Base-by-base conservation (phyloP, 2,113 vertebrate species). In the Dasyurus viverrinus region DNA sequence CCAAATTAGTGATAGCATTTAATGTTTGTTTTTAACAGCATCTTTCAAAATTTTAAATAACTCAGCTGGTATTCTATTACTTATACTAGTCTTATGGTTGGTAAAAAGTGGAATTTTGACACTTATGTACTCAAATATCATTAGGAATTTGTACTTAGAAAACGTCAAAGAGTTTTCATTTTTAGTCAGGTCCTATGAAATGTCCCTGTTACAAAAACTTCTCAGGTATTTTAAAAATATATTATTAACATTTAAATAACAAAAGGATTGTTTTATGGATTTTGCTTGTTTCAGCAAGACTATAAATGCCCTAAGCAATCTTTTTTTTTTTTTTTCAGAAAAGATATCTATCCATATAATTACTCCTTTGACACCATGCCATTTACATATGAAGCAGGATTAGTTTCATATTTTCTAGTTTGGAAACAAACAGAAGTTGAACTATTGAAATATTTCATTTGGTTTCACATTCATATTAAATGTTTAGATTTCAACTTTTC, bases 401-500 rank as follows among this genome's bases (percentile, higher is more conserved):
- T 10, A 90, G 54, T 93, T 94, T 91, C 19, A 47, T 93, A 68
- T 53, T 89, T 94, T 97, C 48, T 26, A 55, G 89, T 54, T 94
- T n/a, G 57, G 54, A 23, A 91, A 25, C 42, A 94, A 90, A 92
- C 50, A 93, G 90, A 53, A 94, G 48, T 55, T 91, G 90, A 93
- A 24, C 19, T 26, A 68, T 16, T 90, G 57, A 90, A 90, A 54
- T 89, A 0, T 24, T 95, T 91, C 68, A 91, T 92, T 92, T 92
- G 10, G 30, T 60, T 95, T 94, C 11, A 26, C 11, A 92, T 54
- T 90, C 90, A 93, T 42, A 52, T 60, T 10, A 94, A 89, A 50
- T 54, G 11, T 52, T 89, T 47, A 22, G 55, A 36, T 10, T 57
- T 53, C 90, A 93, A 92, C 57, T 93, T 94, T 7, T 50, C 25